Conservation (phyloP, 2,888 invertebrate genomes). For the Yponomeuta plumbellus region DNA sequence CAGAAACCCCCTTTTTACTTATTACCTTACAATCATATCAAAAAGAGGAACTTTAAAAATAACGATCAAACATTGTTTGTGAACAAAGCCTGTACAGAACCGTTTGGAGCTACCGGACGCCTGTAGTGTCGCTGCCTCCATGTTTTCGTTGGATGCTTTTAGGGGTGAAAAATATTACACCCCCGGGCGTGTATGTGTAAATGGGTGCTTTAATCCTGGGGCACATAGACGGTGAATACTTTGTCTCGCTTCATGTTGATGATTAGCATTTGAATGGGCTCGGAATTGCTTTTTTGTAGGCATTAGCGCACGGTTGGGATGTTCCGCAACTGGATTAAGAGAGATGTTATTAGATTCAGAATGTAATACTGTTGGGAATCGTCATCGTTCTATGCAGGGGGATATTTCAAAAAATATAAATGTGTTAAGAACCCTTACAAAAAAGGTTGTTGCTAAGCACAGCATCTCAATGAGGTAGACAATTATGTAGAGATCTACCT, state of each 20-base stretch:
- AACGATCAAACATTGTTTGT: constrained; percentile 52
- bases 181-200: constrained; percentile 58
- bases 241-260: background rate
- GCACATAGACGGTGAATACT: constrained; percentile 12
- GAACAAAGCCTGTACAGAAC: constrained; percentile 38
- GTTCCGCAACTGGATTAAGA: background rate
- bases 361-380: too few species aligned
- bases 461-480: too few species aligned
- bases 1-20: background rate
- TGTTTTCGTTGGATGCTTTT: constrained; percentile 47
- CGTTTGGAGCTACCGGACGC: constrained; percentile 16
- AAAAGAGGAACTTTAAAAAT: constrained; percentile 28
- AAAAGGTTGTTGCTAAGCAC: too few species aligned
- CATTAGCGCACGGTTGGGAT: background rate
- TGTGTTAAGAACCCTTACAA: too few species aligned
- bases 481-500: too few species aligned
- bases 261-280: constrained; percentile 11
- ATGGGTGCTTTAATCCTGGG: constrained; percentile 22
- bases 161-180: constrained; percentile 74
- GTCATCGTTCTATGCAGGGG: too few species aligned
- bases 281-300: constrained; percentile 5
- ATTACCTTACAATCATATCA: background rate
- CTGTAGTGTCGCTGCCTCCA: constrained; percentile 25
- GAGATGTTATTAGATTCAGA: background rate
- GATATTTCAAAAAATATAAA: too few species aligned